Evolutionary conservation across 2,888 invertebrate species (phyloP), one percentile per base, ranked within the genome.

Genomic region (Drosophila neutralis): DNA sequence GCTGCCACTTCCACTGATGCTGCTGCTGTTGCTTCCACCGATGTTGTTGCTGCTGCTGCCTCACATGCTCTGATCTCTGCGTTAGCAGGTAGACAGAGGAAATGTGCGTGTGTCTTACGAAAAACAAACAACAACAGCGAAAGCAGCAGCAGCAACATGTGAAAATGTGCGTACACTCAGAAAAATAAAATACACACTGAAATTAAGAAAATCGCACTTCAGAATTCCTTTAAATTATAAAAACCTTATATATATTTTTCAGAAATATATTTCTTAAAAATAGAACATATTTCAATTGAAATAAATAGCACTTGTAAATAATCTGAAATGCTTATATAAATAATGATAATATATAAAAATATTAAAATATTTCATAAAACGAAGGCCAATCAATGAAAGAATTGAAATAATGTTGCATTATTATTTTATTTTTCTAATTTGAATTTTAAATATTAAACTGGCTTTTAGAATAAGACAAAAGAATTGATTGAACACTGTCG

Each of bases 71-170:
- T 53, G 70, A 83, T 78, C 73, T 77, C 24, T 31, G 77, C 63
- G 69, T 59, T 31, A 60, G 67, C 68, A 75, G 74, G 72, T 76
- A 79, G 71, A 53, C 45, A 56, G 27, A 58, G 64, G 54, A 78
- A 80, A 77, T 75, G 80, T 80, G 78, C 78, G 87, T 85, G 89
- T 82, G 81, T 79, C 15, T 45, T 4, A 15, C 24, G 4, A 45
- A 45, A 45, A 24, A 21, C 21, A 21, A 21, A 45, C 21, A 45
- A 21, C 45, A 21, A 21, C 21, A 21, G 1, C 10, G n/a, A n/a
- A 1, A 21, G 1, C 15, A 45, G 7, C 45, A 45, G 21, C 45
- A 24, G 2, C 15, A 15, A 15, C 21, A 45, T 45, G 45, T 45
- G 84, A 72, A 80, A 84, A 77, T 77, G 71, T 59, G 70, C 80